phyloP scores from a whole-genome alignment of 2,888 invertebrate genomes.

The Acanthoscelides obtectus region DNA sequence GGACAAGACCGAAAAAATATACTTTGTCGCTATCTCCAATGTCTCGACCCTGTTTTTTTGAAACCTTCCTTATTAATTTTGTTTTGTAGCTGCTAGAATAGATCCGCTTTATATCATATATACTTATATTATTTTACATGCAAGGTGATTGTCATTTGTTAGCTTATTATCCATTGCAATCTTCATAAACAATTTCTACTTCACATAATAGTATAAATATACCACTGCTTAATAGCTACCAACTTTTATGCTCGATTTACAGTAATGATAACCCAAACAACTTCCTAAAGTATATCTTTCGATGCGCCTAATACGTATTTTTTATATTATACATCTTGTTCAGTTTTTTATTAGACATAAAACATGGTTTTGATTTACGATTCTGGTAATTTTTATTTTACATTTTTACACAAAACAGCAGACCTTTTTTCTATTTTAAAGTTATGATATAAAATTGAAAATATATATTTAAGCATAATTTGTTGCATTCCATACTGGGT shows the following conservation, averaged over 20 bases:
- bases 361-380: constrained; percentile 14
- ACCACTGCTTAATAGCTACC: too few species aligned
- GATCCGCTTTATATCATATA: too few species aligned
- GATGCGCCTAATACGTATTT: background rate
- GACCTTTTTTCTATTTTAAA: background rate
- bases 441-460: constrained; percentile 21
- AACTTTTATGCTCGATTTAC: too few species aligned
- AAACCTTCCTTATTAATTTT: too few species aligned
- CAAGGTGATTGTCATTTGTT: background rate
- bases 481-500: constrained; percentile 49
- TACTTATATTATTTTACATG: too few species aligned
- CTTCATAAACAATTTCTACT: too few species aligned
- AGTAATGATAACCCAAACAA: too few species aligned
- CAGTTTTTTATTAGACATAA: constrained; percentile 16
- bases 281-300: background rate
- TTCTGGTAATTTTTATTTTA: background rate
- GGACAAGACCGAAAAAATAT: too few species aligned
- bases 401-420: background rate
- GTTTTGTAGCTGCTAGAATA: too few species aligned
- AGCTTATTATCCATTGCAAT: background rate
- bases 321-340: background rate
- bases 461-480: constrained; percentile 29
- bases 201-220: too few species aligned
- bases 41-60: too few species aligned
- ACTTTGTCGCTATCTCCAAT: too few species aligned